Evolutionary conservation across 2,797 vertebrate genomes (phyloP).

Genomic region (Arctocebus calabarensis): DNA sequence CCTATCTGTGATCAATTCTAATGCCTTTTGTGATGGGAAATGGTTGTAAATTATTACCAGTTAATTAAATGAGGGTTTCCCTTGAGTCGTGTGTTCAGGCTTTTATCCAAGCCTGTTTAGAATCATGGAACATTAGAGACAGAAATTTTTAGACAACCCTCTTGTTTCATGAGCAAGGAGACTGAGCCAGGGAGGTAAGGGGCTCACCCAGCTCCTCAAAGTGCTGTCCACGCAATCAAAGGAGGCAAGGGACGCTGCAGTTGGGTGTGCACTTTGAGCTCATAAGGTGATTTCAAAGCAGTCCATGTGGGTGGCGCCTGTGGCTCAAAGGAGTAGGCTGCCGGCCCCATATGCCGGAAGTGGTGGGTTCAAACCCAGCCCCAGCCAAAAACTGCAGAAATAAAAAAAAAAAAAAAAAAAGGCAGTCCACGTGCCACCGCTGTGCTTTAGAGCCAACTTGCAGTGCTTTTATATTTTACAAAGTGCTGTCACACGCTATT

Average conservation of each 20-base stretch:
- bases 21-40: slow-evolving; percentile 78
- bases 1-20: slow-evolving; percentile 80
- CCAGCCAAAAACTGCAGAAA: too few species aligned
- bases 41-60: slow-evolving; percentile 72
- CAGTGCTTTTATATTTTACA: background rate
- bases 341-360: too few species aligned
- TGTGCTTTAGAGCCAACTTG: background rate
- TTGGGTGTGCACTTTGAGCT: fast-evolving
- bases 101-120: slow-evolving; percentile 72
- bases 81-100: slow-evolving; percentile 40
- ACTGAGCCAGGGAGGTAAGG: background rate
- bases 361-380: too few species aligned
- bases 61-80: slow-evolving; percentile 81
- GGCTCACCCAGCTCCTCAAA: background rate
- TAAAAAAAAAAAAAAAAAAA: too few species aligned
- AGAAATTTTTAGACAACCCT: slow-evolving; percentile 7
- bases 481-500: background rate
- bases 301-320: too few species aligned
- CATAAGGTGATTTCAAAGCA: background rate
- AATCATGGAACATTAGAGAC: slow-evolving; percentile 58
- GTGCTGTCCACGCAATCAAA: background rate
- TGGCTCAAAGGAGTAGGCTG: too few species aligned
- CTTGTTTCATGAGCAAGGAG: slow-evolving; percentile 26
- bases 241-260: background rate
- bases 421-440: background rate